Conservation (phyloP, 2,113 vertebrate species). For the Lutjanus erythropterus region DNA sequence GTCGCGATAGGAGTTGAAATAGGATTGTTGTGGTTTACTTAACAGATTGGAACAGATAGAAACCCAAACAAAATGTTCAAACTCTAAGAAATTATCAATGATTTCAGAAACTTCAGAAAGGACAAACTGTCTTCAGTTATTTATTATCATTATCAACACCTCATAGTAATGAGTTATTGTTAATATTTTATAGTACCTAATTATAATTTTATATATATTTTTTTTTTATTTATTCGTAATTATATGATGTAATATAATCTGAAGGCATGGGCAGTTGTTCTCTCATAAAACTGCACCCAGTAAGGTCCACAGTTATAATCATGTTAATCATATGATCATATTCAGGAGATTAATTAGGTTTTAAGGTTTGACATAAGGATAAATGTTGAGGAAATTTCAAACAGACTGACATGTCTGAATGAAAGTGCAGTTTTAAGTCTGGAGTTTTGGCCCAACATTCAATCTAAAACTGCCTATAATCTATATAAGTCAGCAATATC, state of each 20-base stretch:
- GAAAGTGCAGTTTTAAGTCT: background rate
- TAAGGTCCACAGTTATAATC: background rate
- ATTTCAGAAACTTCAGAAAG: background rate
- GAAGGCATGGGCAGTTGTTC: background rate
- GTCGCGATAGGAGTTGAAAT: conserved; percentile 13
- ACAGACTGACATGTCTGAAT: background rate
- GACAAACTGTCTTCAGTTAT: background rate
- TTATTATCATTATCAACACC: background rate
- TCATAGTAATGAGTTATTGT: no score
- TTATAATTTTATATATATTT: no score
- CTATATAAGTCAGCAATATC: background rate
- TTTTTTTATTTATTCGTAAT: background rate
- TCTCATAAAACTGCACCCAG: background rate
- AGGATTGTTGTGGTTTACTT: conserved; percentile 40
- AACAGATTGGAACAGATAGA: conserved; percentile 8
- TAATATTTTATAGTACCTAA: background rate
- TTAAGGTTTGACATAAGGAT: no score
- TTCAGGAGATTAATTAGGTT: background rate
- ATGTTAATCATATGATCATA: background rate
- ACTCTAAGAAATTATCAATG: background rate
- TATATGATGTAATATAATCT: background rate
- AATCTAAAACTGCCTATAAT: background rate
- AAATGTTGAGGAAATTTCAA: no score
- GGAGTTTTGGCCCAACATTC: background rate
- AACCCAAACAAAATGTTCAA: background rate